Evolutionary conservation across 2,888 invertebrate species (phyloP), one percentile per base, ranked within the genome.

Genomic region (Hoplodrina ambigua): DNA sequence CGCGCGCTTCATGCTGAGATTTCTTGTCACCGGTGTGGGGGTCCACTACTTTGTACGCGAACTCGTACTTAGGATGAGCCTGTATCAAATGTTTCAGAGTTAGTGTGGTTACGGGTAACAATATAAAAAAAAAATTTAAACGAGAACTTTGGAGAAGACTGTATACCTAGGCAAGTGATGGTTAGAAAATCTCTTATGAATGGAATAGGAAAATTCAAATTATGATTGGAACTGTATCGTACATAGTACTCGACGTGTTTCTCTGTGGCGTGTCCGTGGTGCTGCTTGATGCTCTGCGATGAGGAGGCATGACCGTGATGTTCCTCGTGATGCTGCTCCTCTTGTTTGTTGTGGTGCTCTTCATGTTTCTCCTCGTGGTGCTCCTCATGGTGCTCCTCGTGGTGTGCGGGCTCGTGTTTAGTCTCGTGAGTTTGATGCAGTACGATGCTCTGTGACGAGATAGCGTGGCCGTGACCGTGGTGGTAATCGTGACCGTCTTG

Each of bases 1-100:
- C 88, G 69, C 91, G 90, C 62, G 80, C 75, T 72, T 91, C 91
- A 53, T 91, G 89, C 75, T 91, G 91, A 44, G 86, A 85, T 81
- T 91, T 90, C 81, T 90, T 87, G 86, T 96, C 96, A 7, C 94
- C 94, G 75, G 94, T 95, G 85, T 94, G 93, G 37, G 90, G 89
- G 83, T 96, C 95, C 77, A 87, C 86, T 17, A 96, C 94, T 56
- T 94, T 93, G 85, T 95, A 95, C 67, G 89, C 91, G 85, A 90
- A 94, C 75, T 91, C 91, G 88, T 95, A 95, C 80, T 93, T 92
- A 7, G 94, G 93, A 63, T 92, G 91, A 64, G 83, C 72, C 89
- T 89, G 66, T 15, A 37, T 0, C 7, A 64, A 19, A 55, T 2
- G 15, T 17, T 50, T 33, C 2, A 25, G 0, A 13, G 10, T 56